A percentile compares a stretch with the other conserved stretches of the same genome.
Conservation (phyloP, 2,888 invertebrate genomes). For the Coecobrya sp. region DNA sequence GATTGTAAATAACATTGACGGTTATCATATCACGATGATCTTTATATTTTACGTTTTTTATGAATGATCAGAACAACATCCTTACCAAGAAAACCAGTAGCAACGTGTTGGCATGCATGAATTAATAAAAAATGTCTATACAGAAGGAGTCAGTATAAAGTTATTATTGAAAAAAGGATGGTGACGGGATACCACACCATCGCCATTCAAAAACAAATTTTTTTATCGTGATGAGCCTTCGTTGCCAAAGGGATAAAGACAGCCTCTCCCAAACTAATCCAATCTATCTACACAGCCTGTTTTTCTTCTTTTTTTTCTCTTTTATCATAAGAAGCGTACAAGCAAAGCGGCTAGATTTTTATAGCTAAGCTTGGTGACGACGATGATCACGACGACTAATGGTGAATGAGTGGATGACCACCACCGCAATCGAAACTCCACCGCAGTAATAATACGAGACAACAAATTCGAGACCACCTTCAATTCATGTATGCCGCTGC, state of each 20-base stretch:
- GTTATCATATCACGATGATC: slow-evolving; percentile 60
- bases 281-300: slow-evolving; percentile 46
- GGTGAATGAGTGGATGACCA: slow-evolving; percentile 54
- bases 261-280: slow-evolving; percentile 45
- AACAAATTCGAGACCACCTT: slow-evolving; percentile 13
- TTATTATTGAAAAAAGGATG: slow-evolving; percentile 13
- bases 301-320: slow-evolving; percentile 28
- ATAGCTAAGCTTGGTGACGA: slow-evolving; percentile 2
- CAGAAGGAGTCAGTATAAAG: neutral
- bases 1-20: slow-evolving; percentile 32
- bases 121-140: slow-evolving; percentile 1
- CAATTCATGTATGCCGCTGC: slow-evolving; percentile 31
- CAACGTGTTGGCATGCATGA: slow-evolving; percentile 57
- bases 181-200: slow-evolving; percentile 37
- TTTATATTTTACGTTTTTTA: slow-evolving; percentile 17
- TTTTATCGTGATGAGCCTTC: slow-evolving; percentile 10
- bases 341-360: slow-evolving; percentile 1
- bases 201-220: slow-evolving; percentile 29
- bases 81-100: slow-evolving; percentile 57
- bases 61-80: slow-evolving; percentile 32
- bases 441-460: neutral
- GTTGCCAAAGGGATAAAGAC: slow-evolving; percentile 54
- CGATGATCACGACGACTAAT: slow-evolving; percentile 40
- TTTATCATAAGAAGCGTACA: neutral
- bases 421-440: slow-evolving; percentile 46